These are phyloP conservation scores for Chymomyza caudatula DNA, from an alignment of 2,888 invertebrate genomes.

Conservation along the genomic window DNA sequence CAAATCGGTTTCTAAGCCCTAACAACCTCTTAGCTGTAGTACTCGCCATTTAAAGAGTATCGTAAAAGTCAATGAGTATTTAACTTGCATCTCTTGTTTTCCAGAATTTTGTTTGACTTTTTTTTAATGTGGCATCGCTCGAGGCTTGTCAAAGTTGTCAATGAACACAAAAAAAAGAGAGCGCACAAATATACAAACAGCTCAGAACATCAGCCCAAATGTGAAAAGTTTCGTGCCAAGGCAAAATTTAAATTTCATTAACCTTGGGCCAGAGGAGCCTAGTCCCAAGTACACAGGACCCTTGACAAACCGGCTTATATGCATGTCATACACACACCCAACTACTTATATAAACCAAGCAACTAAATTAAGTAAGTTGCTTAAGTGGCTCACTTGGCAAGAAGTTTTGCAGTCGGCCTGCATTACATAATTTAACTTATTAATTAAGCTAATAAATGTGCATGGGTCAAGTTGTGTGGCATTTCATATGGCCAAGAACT, in stretches of 20 bases:
- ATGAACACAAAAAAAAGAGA: slow-evolving; percentile 2
- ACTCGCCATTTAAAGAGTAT: too few species aligned
- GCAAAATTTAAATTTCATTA: slow-evolving; percentile 64
- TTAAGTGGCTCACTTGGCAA: slow-evolving; percentile 33
- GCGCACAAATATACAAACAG: neutral
- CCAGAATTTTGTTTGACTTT: too few species aligned
- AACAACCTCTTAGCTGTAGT: too few species aligned
- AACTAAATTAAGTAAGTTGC: slow-evolving; percentile 41
- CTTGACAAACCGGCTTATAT: slow-evolving; percentile 15
- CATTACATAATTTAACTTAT: slow-evolving; percentile 44
- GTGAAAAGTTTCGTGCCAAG: slow-evolving; percentile 49
- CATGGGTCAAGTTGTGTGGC: slow-evolving; percentile 25
- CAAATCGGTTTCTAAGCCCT: too few species aligned
- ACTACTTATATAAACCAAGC: slow-evolving; percentile 16
- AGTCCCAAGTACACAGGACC: slow-evolving; percentile 2
- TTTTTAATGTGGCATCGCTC: neutral
- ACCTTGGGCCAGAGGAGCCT: slow-evolving; percentile 30
- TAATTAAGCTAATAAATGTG: slow-evolving; percentile 42
- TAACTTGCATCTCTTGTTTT: too few species aligned
- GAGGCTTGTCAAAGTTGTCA: neutral
- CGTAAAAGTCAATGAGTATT: too few species aligned
- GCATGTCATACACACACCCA: slow-evolving; percentile 14
- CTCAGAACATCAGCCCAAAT: slow-evolving; percentile 43
- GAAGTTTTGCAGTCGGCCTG: slow-evolving; percentile 29
- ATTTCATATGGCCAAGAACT: neutral